A percentile compares a stretch with the other conserved stretches of the same genome.
Evolutionary conservation across 1,140 invertebrate species (phyloP).

Genomic region (Hyles euphorbiae): DNA sequence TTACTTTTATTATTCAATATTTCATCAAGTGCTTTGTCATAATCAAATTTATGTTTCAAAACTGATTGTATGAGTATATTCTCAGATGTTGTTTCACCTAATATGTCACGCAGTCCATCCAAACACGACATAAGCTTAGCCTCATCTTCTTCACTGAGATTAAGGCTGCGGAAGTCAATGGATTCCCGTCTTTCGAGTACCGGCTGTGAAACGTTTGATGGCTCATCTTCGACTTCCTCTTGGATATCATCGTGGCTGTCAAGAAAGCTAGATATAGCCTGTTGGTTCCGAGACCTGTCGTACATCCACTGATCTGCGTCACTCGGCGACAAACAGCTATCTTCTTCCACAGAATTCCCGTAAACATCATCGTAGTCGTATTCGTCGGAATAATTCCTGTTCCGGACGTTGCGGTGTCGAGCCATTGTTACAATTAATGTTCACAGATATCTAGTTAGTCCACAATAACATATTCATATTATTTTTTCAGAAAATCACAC

Average conservation of each 20-base stretch:
- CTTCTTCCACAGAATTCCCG: conserved; percentile 94
- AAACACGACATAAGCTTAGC: conserved; percentile 88
- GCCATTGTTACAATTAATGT: conserved; percentile 76
- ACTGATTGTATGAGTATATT: conserved; percentile 77
- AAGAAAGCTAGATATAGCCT: conserved; percentile 84
- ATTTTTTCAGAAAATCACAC: conserved; percentile 25
- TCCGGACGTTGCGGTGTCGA: conserved; percentile 85
- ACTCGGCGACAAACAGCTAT: conserved; percentile 90
- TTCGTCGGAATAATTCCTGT: conserved; percentile 87
- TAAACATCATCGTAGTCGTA: conserved; percentile 95
- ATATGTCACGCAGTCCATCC: conserved; percentile 86
- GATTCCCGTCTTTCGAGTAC: conserved; percentile 52
- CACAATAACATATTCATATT: conserved; percentile 5
- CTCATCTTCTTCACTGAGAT: conserved; percentile 80
- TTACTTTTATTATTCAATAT: conserved; percentile 77
- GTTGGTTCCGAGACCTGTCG: conserved; percentile 81
- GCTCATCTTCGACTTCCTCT: conserved; percentile 81
- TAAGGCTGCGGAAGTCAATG: conserved; percentile 69
- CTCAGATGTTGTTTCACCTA: conserved; percentile 86
- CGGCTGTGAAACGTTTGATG: conserved; percentile 38
- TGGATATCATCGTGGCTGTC: conserved; percentile 82
- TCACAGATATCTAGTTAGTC: too few relatives aligned
- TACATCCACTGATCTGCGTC: conserved; percentile 91
- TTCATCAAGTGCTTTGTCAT: conserved; percentile 82
- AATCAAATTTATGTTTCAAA: conserved; percentile 81